Evolutionary conservation across 1,140 invertebrate genomes (phyloP).

Genomic region (Marisa cornuarietis): DNA sequence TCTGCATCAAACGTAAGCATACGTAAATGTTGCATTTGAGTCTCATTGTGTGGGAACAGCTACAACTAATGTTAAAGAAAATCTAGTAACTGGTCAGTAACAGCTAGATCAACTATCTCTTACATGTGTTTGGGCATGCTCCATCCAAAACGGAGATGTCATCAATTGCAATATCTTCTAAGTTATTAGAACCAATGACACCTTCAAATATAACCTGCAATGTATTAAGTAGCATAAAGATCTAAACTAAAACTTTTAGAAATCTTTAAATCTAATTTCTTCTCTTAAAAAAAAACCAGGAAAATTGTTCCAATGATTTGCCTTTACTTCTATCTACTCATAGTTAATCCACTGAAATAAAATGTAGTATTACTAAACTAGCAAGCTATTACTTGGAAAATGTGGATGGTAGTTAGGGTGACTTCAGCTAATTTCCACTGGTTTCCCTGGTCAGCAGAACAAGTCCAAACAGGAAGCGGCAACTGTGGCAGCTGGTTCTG

Average conservation of each 20-base stretch:
- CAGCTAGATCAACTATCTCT: background rate
- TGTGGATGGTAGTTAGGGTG: slow-evolving; percentile 25
- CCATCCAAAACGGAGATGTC: slow-evolving; percentile 69
- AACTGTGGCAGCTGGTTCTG: slow-evolving; percentile 19
- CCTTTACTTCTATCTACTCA: slow-evolving; percentile 57
- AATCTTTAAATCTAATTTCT: no score
- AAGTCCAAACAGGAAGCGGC: slow-evolving; percentile 25
- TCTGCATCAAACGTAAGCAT: no score
- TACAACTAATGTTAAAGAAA: no score
- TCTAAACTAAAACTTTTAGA: no score
- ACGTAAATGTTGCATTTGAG: no score
- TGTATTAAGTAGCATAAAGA: background rate
- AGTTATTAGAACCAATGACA: slow-evolving; percentile 71
- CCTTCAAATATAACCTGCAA: slow-evolving; percentile 65
- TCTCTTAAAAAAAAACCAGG: slow-evolving; percentile 1
- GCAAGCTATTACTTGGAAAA: slow-evolving; percentile 42
- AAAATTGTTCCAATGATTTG: slow-evolving; percentile 9
- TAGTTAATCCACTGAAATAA: slow-evolving; percentile 81
- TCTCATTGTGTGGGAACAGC: no score
- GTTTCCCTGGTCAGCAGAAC: slow-evolving; percentile 39
- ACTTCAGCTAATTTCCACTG: slow-evolving; percentile 43
- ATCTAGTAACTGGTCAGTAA: no score
- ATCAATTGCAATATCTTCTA: slow-evolving; percentile 80
- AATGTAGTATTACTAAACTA: slow-evolving; percentile 47
- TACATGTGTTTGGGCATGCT: slow-evolving; percentile 1